These are phyloP conservation scores for Brenthis hecate DNA, from an alignment of 2,888 invertebrate species.

Conservation along the genomic window DNA sequence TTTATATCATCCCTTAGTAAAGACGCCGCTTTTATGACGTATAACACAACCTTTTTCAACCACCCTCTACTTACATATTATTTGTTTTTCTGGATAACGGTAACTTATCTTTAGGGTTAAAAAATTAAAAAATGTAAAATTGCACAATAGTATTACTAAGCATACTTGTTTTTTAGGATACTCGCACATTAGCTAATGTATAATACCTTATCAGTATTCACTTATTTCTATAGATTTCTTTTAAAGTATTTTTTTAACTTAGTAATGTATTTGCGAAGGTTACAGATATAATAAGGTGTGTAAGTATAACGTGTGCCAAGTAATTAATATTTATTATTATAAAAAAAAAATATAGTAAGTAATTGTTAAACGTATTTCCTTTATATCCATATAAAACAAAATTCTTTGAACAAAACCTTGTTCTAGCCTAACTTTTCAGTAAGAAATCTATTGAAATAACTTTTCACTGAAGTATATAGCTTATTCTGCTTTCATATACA, in stretches of 20 bases:
- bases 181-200: slow-evolving; percentile 21
- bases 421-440: background rate
- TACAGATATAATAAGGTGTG: background rate
- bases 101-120: slow-evolving; percentile 38
- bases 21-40: slow-evolving; percentile 63
- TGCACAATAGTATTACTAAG: slow-evolving; percentile 42
- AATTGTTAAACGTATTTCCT: background rate
- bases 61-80: slow-evolving; percentile 72
- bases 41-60: slow-evolving; percentile 55
- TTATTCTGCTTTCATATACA: too few relatives aligned
- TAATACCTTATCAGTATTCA: slow-evolving; percentile 29
- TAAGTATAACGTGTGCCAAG: slow-evolving; percentile 2
- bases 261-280: slow-evolving; percentile 16
- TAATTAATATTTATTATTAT: slow-evolving; percentile 3
- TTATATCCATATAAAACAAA: background rate
- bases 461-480: too few relatives aligned
- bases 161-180: slow-evolving; percentile 22
- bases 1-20: slow-evolving; percentile 65
- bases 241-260: slow-evolving; percentile 8
- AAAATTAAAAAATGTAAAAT: slow-evolving; percentile 44
- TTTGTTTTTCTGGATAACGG: slow-evolving; percentile 49
- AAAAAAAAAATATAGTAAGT: background rate
- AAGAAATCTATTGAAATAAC: too few relatives aligned
- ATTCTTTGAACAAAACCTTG: background rate
- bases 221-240: slow-evolving; percentile 29